Conservation (phyloP, 1,140 invertebrate species). For the Gryon sp. region DNA sequence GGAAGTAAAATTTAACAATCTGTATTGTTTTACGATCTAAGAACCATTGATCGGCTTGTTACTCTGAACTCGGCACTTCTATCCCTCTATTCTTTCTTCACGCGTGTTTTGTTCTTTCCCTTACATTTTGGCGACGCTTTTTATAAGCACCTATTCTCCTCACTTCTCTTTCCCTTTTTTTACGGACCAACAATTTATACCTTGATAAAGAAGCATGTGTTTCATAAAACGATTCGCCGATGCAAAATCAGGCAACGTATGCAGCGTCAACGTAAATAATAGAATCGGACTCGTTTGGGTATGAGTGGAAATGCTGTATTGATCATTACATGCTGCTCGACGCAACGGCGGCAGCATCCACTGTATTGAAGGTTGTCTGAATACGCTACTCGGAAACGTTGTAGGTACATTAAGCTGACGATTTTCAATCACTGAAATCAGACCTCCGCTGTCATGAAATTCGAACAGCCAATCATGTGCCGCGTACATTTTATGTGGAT, state of each 20-base stretch:
- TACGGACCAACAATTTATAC: constrained; percentile 33
- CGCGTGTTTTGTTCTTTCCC: neutral
- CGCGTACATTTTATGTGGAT: constrained; percentile 19
- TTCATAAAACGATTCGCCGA: constrained; percentile 28
- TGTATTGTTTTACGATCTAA: no score
- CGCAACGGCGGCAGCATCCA: constrained; percentile 47
- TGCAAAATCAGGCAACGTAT: constrained; percentile 44
- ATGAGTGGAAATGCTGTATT: constrained; percentile 60
- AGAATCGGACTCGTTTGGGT: constrained; percentile 39
- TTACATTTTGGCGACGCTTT: constrained; percentile 9
- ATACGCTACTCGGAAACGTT: constrained; percentile 59
- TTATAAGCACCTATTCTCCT: constrained; percentile 5
- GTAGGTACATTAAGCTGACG: constrained; percentile 55
- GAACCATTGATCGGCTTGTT: neutral
- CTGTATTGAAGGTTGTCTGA: constrained; percentile 55
- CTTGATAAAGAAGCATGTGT: constrained; percentile 33
- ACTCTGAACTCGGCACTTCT: neutral
- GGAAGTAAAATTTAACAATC: no score
- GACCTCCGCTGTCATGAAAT: constrained; percentile 52
- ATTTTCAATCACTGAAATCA: constrained; percentile 64
- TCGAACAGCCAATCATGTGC: constrained; percentile 48
- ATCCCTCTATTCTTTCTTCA: neutral
- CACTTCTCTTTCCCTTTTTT: constrained; percentile 6
- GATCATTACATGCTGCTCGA: constrained; percentile 57
- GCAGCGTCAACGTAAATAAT: constrained; percentile 53